Conservation (phyloP, 2,113 vertebrate species). For the Catharus minimus region DNA sequence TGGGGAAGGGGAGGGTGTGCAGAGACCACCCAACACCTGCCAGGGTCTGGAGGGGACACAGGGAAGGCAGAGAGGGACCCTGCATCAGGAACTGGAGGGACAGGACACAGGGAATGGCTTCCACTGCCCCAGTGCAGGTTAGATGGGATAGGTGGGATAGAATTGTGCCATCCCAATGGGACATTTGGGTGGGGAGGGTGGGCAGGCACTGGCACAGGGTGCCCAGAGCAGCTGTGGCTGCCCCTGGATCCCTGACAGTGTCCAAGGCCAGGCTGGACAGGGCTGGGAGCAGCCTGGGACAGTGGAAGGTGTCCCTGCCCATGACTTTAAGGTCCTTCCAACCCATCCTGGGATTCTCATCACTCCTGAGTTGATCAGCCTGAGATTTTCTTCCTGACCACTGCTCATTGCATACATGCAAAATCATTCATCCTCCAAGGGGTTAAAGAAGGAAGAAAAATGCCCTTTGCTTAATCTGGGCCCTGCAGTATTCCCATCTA, state of each 20-base stretch:
- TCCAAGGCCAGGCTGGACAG: background rate
- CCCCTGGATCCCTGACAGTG: background rate
- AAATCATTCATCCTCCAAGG: background rate
- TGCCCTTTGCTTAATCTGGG: background rate
- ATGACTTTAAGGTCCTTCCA: accelerated
- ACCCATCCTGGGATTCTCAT: background rate
- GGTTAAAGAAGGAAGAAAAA: background rate
- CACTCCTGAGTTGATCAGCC: background rate
- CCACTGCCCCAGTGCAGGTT: accelerated
- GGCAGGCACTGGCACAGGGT: background rate
- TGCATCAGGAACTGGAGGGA: background rate
- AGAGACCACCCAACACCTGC: background rate
- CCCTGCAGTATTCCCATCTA: background rate
- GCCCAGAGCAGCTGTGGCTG: background rate
- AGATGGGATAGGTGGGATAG: accelerated
- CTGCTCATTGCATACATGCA: background rate
- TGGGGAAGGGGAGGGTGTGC: background rate
- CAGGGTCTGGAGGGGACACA: background rate
- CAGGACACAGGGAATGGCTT: background rate
- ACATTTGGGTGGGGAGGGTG: background rate
- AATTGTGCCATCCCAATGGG: background rate
- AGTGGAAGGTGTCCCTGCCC: background rate
- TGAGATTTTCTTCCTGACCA: background rate
- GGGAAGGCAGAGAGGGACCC: background rate
- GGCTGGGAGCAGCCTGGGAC: background rate